Evolutionary conservation across 2,888 invertebrate species (phyloP).

Genomic region (Tethea ocularis): DNA sequence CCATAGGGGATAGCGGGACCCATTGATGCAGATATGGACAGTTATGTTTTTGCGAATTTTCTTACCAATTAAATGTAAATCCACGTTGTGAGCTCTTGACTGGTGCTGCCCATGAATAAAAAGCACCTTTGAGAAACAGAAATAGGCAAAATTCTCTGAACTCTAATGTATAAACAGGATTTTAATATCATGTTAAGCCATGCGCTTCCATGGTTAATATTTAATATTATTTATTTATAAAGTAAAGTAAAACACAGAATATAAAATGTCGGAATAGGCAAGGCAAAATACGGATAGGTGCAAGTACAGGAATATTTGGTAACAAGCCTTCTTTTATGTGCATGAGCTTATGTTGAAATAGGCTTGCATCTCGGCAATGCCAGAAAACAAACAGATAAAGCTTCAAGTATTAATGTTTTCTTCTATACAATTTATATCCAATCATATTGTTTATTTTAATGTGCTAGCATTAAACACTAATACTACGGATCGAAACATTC

Average conservation of each 20-base stretch:
- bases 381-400: slow-evolving; percentile 85
- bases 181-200: slow-evolving; percentile 63
- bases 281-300: slow-evolving; percentile 78
- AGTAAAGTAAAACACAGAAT: slow-evolving; percentile 46
- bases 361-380: slow-evolving; percentile 76
- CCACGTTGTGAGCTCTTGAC: slow-evolving; percentile 76
- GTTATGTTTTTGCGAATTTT: slow-evolving; percentile 54
- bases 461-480: slow-evolving; percentile 50
- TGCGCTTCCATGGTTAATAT: slow-evolving; percentile 75
- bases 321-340: slow-evolving; percentile 45
- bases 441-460: slow-evolving; percentile 43
- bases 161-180: slow-evolving; percentile 38
- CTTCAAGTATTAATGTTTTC: slow-evolving; percentile 62
- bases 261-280: slow-evolving; percentile 66
- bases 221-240: slow-evolving; percentile 53
- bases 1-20: slow-evolving; percentile 15
- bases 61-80: slow-evolving; percentile 46
- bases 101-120: slow-evolving; percentile 77
- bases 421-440: slow-evolving; percentile 48
- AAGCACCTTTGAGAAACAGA: slow-evolving; percentile 59
- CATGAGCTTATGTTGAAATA: slow-evolving; percentile 52
- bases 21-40: slow-evolving; percentile 15
- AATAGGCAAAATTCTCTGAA: slow-evolving; percentile 50
- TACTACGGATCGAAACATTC: slow-evolving; percentile 48
- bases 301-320: slow-evolving; percentile 59